phyloP scores from a whole-genome alignment of 2,797 vertebrate species.

The Limosa lapponica region DNA sequence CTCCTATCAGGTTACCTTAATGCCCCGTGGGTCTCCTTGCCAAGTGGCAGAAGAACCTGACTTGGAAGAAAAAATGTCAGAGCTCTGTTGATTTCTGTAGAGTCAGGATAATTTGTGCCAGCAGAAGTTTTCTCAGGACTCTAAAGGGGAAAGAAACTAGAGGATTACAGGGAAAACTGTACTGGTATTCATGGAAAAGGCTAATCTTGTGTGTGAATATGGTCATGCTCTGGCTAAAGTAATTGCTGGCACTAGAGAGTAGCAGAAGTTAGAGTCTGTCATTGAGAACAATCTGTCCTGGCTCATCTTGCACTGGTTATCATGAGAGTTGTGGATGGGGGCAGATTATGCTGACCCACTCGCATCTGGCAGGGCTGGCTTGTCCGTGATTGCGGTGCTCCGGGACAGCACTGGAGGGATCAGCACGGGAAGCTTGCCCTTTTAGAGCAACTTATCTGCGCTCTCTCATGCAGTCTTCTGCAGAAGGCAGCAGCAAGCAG shows the following conservation, averaged over 20 bases:
- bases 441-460: background rate
- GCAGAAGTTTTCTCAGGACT: conserved; percentile 7
- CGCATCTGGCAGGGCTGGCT: background rate
- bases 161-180: conserved; percentile 17
- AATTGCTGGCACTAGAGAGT: background rate
- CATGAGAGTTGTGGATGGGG: background rate
- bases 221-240: conserved; percentile 25
- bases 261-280: background rate
- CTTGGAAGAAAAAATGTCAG: background rate
- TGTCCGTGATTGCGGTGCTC: background rate
- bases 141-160: background rate
- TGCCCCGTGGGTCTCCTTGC: background rate
- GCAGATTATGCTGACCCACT: background rate
- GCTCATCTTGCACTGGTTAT: background rate
- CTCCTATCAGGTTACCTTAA: background rate
- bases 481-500: background rate
- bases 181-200: conserved; percentile 4
- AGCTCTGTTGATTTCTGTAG: background rate
- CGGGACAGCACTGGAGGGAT: background rate
- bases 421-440: background rate
- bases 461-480: background rate
- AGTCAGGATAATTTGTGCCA: background rate
- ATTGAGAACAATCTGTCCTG: conserved; percentile 44
- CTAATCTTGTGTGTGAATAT: conserved; percentile 1
- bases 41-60: background rate